Evolutionary conservation across 2,113 vertebrate genomes (phyloP).

Genomic region (Pitta sordida): DNA sequence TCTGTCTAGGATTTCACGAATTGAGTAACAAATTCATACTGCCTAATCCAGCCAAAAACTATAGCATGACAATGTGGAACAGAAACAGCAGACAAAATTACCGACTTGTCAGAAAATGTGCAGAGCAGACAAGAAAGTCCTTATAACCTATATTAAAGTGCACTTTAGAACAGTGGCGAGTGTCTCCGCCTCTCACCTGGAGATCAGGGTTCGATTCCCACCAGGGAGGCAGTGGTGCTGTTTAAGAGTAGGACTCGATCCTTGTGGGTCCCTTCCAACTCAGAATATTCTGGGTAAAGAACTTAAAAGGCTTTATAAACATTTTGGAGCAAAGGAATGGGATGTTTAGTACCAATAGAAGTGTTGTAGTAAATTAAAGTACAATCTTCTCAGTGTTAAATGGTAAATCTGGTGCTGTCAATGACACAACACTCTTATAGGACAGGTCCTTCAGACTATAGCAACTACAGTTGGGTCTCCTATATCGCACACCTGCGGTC

Average conservation of each 20-base stretch:
- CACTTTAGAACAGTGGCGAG: no score
- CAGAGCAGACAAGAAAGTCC: neutral
- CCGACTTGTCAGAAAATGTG: neutral
- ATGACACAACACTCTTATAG: neutral
- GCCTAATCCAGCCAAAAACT: neutral
- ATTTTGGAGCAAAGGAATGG: neutral
- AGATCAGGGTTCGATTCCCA: no score
- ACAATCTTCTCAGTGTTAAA: neutral
- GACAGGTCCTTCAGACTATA: neutral
- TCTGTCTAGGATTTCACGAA: neutral
- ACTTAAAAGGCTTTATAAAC: neutral
- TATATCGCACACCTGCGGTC: no score
- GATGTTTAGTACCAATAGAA: neutral
- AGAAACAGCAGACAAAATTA: neutral
- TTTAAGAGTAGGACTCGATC: no score
- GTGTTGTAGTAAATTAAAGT: neutral
- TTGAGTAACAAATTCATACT: neutral
- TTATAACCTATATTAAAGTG: neutral
- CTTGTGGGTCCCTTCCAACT: no score
- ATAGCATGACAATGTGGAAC: neutral
- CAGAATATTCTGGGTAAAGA: no score
- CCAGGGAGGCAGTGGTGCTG: no score
- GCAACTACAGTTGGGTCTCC: no score
- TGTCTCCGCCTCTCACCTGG: no score
- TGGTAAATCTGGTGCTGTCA: neutral